A percentile compares a stretch with the other conserved stretches of the same genome.
These are phyloP conservation scores for Ecdyonurus torrentis DNA, from an alignment of 2,888 invertebrate genomes.

Conservation along the genomic window DNA sequence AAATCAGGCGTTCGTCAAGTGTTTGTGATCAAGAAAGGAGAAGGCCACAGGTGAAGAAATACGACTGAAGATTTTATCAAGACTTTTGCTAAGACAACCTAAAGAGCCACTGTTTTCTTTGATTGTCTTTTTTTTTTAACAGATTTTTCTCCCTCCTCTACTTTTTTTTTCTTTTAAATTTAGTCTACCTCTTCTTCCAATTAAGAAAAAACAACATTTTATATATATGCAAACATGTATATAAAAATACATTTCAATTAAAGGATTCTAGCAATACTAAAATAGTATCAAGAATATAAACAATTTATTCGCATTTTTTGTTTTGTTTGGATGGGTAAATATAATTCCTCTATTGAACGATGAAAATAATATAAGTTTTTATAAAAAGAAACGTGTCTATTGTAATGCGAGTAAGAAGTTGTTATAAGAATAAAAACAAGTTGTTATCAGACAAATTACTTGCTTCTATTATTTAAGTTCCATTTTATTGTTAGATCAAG, in stretches of 20 bases:
- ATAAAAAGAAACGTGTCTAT: too few relatives aligned
- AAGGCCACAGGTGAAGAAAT: neutral
- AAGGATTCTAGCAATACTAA: neutral
- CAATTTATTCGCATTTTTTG: neutral
- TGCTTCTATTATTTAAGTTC: too few relatives aligned
- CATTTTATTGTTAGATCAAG: too few relatives aligned
- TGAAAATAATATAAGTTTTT: too few relatives aligned
- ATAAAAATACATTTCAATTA: neutral
- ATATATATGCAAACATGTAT: neutral
- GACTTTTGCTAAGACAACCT: neutral
- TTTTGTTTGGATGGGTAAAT: too few relatives aligned
- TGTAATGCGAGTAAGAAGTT: too few relatives aligned
- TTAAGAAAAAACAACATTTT: neutral
- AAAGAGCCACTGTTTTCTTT: neutral
- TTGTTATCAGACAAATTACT: too few relatives aligned
- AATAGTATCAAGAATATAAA: neutral
- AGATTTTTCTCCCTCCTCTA: too few relatives aligned
- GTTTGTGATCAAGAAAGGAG: neutral
- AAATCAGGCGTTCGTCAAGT: neutral
- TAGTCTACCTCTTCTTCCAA: neutral
- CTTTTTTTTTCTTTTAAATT: too few relatives aligned
- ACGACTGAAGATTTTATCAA: neutral
- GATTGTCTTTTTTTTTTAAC: neutral
- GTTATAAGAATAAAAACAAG: too few relatives aligned
- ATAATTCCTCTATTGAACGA: too few relatives aligned